phyloP scores from a whole-genome alignment of 2,888 invertebrate species.

The Clunio marinus region DNA sequence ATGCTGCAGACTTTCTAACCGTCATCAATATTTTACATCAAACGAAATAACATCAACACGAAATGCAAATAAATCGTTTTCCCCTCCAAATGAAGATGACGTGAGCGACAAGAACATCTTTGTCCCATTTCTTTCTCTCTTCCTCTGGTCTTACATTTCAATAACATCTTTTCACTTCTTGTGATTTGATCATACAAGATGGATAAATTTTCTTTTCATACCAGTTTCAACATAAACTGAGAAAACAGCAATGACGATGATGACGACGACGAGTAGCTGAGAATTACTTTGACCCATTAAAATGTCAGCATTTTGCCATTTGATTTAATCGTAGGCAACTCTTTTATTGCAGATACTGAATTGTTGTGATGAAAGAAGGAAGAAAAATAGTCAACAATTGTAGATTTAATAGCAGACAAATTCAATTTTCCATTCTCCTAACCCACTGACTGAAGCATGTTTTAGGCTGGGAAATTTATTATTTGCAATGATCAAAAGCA shows the following conservation, averaged over 20 bases:
- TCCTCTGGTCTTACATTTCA: not conserved
- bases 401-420: not conserved
- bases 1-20: too few species aligned
- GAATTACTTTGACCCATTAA: slow-evolving; percentile 32
- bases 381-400: not conserved
- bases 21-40: too few species aligned
- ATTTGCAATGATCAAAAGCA: slow-evolving; percentile 8
- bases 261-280: slow-evolving; percentile 13
- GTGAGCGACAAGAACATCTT: not conserved
- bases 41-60: too few species aligned
- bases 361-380: too few species aligned
- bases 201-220: slow-evolving; percentile 7
- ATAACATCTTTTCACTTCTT: slow-evolving; percentile 5
- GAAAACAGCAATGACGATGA: too few species aligned
- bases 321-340: slow-evolving; percentile 5
- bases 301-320: slow-evolving; percentile 15
- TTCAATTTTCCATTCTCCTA: not conserved
- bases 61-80: slow-evolving; percentile 1
- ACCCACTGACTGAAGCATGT: not conserved
- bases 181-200: not conserved
- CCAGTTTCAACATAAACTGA: too few species aligned
- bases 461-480: not conserved
- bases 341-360: not conserved
- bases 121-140: not conserved
- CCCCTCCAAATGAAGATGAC: not conserved